phyloP scores from a whole-genome alignment of 2,113 vertebrate species.

The Pelvicachromis taeniatus region DNA sequence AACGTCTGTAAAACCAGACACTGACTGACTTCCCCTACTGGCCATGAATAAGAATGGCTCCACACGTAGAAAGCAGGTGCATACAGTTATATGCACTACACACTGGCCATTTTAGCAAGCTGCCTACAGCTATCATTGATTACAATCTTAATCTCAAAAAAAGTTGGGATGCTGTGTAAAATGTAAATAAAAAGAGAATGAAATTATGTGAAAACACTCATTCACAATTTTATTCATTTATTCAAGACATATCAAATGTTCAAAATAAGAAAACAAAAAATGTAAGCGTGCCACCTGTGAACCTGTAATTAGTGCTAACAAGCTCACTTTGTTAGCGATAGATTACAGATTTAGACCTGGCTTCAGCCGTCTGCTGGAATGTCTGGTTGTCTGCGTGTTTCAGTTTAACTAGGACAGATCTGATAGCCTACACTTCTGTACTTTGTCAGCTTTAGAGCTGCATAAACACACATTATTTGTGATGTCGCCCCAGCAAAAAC shows the following conservation, averaged over 20 bases:
- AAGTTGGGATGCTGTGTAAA: neutral
- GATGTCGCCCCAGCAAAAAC: neutral
- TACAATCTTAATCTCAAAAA: neutral
- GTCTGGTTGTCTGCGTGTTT: neutral
- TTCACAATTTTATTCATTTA: neutral
- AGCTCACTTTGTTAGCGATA: no score
- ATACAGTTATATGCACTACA: neutral
- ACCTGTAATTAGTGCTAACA: no score
- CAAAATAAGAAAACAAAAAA: neutral
- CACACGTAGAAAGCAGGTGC: neutral
- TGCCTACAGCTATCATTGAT: neutral
- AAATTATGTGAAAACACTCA: neutral
- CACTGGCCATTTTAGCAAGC: neutral
- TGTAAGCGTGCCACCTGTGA: no score
- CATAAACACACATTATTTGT: neutral
- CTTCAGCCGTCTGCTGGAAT: neutral
- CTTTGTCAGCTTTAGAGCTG: neutral
- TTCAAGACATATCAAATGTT: neutral
- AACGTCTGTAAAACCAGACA: neutral
- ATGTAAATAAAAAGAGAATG: neutral
- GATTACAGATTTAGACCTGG: neutral
- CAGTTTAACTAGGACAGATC: neutral
- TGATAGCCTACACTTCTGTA: neutral
- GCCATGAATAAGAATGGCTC: neutral
- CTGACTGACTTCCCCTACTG: neutral